Evolutionary conservation across 1,140 invertebrate genomes (phyloP), one percentile per base, ranked within the genome.

Genomic region (Proctacanthus coquilletti): DNA sequence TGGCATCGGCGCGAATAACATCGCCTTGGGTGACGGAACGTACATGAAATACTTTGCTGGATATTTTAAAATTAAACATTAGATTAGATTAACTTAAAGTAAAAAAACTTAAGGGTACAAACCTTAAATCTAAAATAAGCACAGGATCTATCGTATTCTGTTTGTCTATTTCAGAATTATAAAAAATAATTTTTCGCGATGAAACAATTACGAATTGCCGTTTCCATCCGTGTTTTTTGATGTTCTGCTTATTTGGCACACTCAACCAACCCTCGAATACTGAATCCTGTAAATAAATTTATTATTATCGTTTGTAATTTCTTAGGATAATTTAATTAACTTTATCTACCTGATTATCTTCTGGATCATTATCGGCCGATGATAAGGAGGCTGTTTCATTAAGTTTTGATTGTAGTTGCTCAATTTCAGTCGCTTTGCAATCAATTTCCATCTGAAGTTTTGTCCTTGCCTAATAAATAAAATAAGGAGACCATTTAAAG

Each of bases 21-120:
- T 98, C 94, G 51, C 92, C 92, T 67, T 97, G 93, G 38, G 93
- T 97, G 35, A 98, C 94, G 41, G 89, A 84, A 48, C 94, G 77
- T 41, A 98, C 94, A 68, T 98, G 94, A 68, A 96, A 97, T 50
- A 98, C 80, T 79, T 97, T 97, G 62, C 91, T 92, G 66, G 31
- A 39, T 37, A 17, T 34, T 6, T 34, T 19, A 13, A 5, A 18
- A n/a, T 36, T 19, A 13, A 19, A n/a, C 31, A 33, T 13, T 34
- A 34, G n/a, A 17, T 17, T n/a, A n/a, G n/a, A n/a, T n/a, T 1
- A 27, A 14, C 10, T 27, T 38, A 5, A 38, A 27, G 29, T 13
- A 3, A 40, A 34, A 4, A 13, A n/a, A 11, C 18, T 23, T 3
- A 21, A 25, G 17, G 18, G 15, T 27, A 14, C 13, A 15, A 59